These are phyloP conservation scores for Drosophila bifasciata DNA, from an alignment of 1,140 invertebrate genomes.

Conservation along the genomic window DNA sequence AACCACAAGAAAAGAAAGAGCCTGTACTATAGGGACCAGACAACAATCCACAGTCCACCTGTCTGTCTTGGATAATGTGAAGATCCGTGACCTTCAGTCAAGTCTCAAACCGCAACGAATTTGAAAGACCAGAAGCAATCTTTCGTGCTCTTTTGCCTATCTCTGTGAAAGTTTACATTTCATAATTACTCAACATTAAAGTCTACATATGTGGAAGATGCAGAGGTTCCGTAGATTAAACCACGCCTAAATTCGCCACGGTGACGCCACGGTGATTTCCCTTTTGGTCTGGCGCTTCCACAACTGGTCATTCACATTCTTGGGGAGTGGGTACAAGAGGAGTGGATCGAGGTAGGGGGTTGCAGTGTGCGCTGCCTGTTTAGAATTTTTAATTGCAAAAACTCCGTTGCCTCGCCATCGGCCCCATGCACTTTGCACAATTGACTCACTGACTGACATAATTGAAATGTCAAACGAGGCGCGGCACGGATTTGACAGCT, in stretches of 20 bases:
- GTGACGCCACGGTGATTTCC: constrained; percentile 57
- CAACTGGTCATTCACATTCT: constrained; percentile 68
- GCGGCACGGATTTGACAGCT: constrained; percentile 72
- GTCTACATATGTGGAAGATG: constrained; percentile 49
- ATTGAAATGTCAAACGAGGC: constrained; percentile 76
- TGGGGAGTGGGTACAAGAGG: background rate
- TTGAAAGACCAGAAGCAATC: constrained; percentile 63
- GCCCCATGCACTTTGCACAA: constrained; percentile 44
- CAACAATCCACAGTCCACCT: background rate
- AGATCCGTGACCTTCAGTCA: constrained; percentile 39
- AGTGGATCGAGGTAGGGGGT: constrained; percentile 15
- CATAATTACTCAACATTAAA: constrained; percentile 77
- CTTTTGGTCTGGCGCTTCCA: constrained; percentile 48
- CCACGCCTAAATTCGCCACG: constrained; percentile 65
- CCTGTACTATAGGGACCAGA: too few relatives aligned
- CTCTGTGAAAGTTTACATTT: constrained; percentile 70
- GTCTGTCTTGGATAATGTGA: background rate
- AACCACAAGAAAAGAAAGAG: constrained; percentile 22
- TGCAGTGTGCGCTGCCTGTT: constrained; percentile 22
- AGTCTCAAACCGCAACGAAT: constrained; percentile 61
- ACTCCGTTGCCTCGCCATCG: background rate
- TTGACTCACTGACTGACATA: constrained; percentile 74
- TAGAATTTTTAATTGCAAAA: constrained; percentile 70
- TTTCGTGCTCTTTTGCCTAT: constrained; percentile 40
- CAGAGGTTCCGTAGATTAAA: constrained; percentile 40